Conservation (phyloP, 2,888 invertebrate genomes). For the Didymodactylos carnosus region DNA sequence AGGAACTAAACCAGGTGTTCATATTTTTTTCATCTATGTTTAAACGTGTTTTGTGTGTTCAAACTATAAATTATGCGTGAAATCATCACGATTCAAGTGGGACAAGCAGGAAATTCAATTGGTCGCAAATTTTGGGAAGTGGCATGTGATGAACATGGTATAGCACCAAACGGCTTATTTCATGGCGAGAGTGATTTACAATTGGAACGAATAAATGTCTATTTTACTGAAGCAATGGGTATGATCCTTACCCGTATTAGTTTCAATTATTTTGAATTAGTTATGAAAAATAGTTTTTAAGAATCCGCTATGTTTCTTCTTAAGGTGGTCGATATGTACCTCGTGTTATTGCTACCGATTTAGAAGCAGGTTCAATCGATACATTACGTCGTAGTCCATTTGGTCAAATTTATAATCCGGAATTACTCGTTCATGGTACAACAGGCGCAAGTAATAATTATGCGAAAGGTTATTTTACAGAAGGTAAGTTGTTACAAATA, state of each 20-base stretch:
- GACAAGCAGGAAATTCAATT: neutral
- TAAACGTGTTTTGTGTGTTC: neutral
- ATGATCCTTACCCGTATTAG: neutral
- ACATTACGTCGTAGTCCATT: neutral
- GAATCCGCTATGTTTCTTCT: too few species aligned
- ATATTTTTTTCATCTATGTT: neutral
- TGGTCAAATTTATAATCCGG: neutral
- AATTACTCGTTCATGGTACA: neutral
- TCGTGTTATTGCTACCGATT: constrained; percentile 66
- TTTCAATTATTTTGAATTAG: neutral
- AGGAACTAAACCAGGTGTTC: too few species aligned
- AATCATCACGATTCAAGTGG: neutral
- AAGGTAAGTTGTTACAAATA: constrained; percentile 41
- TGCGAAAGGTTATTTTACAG: constrained; percentile 77
- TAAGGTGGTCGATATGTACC: constrained; percentile 72
- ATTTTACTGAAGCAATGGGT: neutral
- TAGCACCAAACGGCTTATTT: neutral
- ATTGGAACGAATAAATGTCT: neutral
- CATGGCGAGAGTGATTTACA: neutral
- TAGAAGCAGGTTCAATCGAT: constrained; percentile 74
- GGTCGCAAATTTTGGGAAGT: neutral
- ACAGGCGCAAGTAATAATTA: constrained; percentile 52
- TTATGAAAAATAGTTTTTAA: neutral
- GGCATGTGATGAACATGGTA: neutral
- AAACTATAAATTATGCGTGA: neutral